Percentiles rank a stretch among this genome's conserved stretches.
Evolutionary conservation across 2,113 vertebrate species (phyloP).

Genomic region (Chlamydotis undulata): DNA sequence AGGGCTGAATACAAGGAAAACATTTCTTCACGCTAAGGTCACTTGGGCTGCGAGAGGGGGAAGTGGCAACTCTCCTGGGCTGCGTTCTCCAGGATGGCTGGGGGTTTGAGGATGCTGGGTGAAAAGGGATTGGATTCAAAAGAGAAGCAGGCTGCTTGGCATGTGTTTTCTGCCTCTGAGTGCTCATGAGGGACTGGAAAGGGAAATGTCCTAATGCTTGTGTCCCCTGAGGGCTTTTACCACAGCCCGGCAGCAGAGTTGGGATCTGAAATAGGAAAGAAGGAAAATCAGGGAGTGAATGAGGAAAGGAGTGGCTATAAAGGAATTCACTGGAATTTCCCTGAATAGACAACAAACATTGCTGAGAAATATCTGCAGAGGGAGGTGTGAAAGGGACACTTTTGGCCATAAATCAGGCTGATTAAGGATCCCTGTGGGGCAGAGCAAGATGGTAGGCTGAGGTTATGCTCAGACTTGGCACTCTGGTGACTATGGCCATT

Average conservation of each 20-base stretch:
- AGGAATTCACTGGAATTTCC: not conserved
- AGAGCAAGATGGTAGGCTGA: not conserved
- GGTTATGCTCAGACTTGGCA: not conserved
- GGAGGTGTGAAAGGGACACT: not conserved
- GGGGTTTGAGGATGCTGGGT: not conserved
- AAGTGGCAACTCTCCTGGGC: not conserved
- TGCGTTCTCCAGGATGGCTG: not conserved
- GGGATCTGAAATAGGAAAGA: not conserved
- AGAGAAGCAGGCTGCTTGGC: not conserved
- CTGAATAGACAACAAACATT: not conserved
- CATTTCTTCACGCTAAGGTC: constrained; percentile 25
- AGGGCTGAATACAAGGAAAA: constrained; percentile 48
- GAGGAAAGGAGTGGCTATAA: not conserved
- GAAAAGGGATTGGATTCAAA: not conserved
- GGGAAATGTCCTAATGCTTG: not conserved
- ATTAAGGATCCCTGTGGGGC: not conserved
- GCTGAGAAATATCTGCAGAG: not conserved
- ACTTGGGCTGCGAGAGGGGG: not conserved
- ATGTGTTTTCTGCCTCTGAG: not conserved
- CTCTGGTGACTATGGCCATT: not conserved
- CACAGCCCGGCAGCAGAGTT: rapidly evolving
- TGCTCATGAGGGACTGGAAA: not conserved
- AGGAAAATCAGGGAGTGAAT: not conserved
- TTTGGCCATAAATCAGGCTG: not conserved
- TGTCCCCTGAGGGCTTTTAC: not conserved